These are phyloP conservation scores for Chionis minor DNA, from an alignment of 2,113 vertebrate genomes.

Conservation along the genomic window DNA sequence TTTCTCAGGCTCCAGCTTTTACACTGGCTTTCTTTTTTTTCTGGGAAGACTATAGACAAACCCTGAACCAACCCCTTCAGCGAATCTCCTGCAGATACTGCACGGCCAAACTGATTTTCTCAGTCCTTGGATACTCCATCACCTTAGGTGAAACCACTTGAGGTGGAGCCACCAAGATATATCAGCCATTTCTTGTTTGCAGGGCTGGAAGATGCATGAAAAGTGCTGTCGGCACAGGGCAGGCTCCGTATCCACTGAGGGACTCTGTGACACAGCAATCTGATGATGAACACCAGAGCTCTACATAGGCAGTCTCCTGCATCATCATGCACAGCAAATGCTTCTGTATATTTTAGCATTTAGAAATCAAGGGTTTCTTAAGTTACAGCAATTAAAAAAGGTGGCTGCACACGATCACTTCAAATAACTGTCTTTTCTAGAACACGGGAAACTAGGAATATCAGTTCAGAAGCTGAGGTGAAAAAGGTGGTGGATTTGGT, in stretches of 20 bases:
- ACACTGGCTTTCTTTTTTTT: not conserved
- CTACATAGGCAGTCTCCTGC: not conserved
- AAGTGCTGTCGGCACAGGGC: not conserved
- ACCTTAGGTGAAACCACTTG: not conserved
- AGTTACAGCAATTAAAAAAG: not conserved
- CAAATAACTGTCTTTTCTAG: not conserved
- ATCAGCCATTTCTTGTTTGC: not conserved
- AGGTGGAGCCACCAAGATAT: not conserved
- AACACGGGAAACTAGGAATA: not conserved
- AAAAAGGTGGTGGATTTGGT: not conserved
- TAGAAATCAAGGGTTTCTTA: not conserved
- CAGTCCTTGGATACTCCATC: not conserved
- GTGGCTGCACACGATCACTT: not conserved
- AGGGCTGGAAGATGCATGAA: not conserved
- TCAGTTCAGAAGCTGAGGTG: not conserved
- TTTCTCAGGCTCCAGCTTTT: not conserved
- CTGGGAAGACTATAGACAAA: not conserved
- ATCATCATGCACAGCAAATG: not conserved
- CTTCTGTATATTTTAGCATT: not conserved
- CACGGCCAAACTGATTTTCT: not conserved
- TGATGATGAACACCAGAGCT: not conserved
- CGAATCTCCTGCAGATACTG: not conserved
- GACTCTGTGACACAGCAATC: not conserved
- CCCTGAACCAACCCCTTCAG: not conserved
- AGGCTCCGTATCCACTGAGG: not conserved